These are phyloP conservation scores for Acleris cristana DNA, from an alignment of 2,888 invertebrate species.

Conservation along the genomic window DNA sequence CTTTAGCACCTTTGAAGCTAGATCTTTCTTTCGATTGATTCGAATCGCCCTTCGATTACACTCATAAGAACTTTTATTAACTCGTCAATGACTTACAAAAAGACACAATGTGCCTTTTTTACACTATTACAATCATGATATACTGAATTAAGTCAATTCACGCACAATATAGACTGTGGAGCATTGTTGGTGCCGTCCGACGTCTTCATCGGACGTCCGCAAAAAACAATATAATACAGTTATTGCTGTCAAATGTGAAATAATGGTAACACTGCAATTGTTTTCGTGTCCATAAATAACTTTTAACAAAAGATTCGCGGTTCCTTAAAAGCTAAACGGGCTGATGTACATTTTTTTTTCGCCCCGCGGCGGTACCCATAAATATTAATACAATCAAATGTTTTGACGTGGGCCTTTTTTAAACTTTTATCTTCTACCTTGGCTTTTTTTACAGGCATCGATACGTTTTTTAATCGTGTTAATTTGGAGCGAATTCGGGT, in stretches of 20 bases:
- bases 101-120: conserved; percentile 29
- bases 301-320: conserved; percentile 81
- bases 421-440: conserved; percentile 81
- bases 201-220: conserved; percentile 67
- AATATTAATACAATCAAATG: conserved; percentile 85
- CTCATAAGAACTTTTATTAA: background rate
- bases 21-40: too few relatives aligned
- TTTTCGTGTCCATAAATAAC: conserved; percentile 81
- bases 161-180: conserved; percentile 49
- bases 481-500: conserved; percentile 82
- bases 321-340: conserved; percentile 83
- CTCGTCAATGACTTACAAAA: background rate
- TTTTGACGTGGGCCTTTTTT: conserved; percentile 83
- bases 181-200: conserved; percentile 61
- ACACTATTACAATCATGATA: conserved; percentile 42
- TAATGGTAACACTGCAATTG: conserved; percentile 82
- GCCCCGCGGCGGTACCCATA: conserved; percentile 79
- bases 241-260: conserved; percentile 81
- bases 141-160: conserved; percentile 52
- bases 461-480: conserved; percentile 83
- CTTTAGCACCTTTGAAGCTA: too few relatives aligned
- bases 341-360: conserved; percentile 82
- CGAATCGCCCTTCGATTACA: too few relatives aligned
- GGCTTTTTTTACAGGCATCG: conserved; percentile 77
- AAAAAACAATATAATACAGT: conserved; percentile 75